Evolutionary conservation across 2,888 invertebrate genomes (phyloP).

Genomic region (Lottia scabra): DNA sequence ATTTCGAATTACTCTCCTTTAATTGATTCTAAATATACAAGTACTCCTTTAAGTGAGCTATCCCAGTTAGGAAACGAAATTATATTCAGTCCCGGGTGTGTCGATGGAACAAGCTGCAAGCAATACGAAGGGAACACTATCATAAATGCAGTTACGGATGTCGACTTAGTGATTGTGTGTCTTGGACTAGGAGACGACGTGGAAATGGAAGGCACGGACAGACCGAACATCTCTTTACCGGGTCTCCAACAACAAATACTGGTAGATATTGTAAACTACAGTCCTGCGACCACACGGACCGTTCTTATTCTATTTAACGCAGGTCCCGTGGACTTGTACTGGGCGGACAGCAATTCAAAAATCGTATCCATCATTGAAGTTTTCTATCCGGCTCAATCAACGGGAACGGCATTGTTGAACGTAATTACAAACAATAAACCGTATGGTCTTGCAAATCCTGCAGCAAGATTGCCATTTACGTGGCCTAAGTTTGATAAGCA

Average conservation of each 20-base stretch:
- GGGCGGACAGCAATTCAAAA: background rate
- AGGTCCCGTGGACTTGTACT: background rate
- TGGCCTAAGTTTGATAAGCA: background rate
- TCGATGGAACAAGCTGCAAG: conserved; percentile 38
- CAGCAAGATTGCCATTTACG: background rate
- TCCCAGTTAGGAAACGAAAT: conserved; percentile 29
- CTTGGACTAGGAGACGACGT: conserved; percentile 42
- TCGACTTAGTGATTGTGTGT: conserved; percentile 53
- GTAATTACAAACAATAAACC: background rate
- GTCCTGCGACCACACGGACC: background rate
- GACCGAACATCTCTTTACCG: background rate
- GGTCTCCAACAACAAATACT: background rate
- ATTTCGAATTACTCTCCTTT: conserved; percentile 59
- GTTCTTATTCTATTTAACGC: background rate
- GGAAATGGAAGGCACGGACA: background rate
- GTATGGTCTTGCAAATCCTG: background rate
- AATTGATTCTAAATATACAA: conserved; percentile 37
- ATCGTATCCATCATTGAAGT: background rate
- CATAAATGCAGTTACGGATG: conserved; percentile 36
- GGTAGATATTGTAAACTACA: background rate
- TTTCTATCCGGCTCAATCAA: background rate
- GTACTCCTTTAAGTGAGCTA: conserved; percentile 51
- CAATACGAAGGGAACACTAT: conserved; percentile 40
- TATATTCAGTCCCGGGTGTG: conserved; percentile 51
- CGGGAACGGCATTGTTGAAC: background rate